Conservation (phyloP, 2,113 vertebrate genomes). For the Aplodontia rufa region DNA sequence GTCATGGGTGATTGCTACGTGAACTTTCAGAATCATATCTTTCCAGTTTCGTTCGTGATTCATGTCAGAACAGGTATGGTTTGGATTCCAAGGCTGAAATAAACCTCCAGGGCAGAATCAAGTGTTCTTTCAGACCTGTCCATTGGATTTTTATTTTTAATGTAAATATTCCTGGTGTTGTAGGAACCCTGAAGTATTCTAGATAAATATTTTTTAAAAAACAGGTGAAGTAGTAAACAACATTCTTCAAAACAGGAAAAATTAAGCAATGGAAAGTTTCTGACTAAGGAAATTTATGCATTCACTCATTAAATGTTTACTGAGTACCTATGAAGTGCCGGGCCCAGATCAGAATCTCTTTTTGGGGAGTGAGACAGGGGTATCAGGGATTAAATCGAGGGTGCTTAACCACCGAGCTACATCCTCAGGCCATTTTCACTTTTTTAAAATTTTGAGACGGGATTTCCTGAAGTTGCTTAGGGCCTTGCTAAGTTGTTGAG, state of each 20-base stretch:
- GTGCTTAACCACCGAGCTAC: too few relatives aligned
- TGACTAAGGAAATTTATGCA: neutral
- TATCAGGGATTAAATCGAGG: too few relatives aligned
- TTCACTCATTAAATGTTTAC: neutral
- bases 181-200: neutral
- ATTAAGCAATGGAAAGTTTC: neutral
- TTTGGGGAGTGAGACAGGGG: too few relatives aligned
- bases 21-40: slow-evolving; percentile 44
- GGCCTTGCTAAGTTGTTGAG: too few relatives aligned
- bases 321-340: neutral
- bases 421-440: too few relatives aligned
- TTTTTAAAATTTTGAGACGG: too few relatives aligned
- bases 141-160: neutral
- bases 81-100: neutral
- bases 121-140: slow-evolving; percentile 34
- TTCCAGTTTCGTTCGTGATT: slow-evolving; percentile 26
- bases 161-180: neutral
- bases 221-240: neutral
- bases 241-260: neutral
- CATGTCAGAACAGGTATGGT: slow-evolving; percentile 46
- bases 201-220: slow-evolving; percentile 2
- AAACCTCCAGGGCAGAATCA: neutral
- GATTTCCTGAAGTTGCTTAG: too few relatives aligned
- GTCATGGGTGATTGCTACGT: slow-evolving; percentile 18
- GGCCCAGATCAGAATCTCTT: neutral